Conservation (phyloP, 2,797 vertebrate species). For the Antennarius maculatus region DNA sequence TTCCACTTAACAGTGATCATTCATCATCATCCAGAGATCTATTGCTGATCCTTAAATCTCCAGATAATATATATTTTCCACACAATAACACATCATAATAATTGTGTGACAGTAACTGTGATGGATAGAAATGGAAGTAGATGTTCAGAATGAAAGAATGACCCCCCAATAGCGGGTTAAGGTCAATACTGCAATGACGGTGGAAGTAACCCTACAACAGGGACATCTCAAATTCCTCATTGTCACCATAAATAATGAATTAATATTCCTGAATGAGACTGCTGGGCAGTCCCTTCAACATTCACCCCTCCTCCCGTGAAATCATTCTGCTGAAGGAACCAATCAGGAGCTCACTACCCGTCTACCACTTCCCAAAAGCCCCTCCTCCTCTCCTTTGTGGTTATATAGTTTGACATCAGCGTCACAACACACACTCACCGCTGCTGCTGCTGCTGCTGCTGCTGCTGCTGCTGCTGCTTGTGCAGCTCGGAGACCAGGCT, state of each 20-base stretch:
- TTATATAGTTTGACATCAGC: slow-evolving; percentile 73
- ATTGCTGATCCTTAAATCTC: neutral
- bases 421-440: slow-evolving; percentile 57
- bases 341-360: slow-evolving; percentile 48
- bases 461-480: slow-evolving; percentile 13
- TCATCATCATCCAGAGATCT: slow-evolving; percentile 1
- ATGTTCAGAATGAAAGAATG: neutral
- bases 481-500: slow-evolving; percentile 42
- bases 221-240: slow-evolving; percentile 48
- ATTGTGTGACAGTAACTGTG: slow-evolving; percentile 1
- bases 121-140: neutral
- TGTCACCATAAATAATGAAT: slow-evolving; percentile 70
- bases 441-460: slow-evolving; percentile 23
- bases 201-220: neutral
- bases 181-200: neutral
- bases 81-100: neutral
- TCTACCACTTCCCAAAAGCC: slow-evolving; percentile 47
- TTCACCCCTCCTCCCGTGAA: slow-evolving; percentile 43
- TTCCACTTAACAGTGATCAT: slow-evolving; percentile 4
- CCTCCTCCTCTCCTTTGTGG: slow-evolving; percentile 62
- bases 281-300: slow-evolving; percentile 49
- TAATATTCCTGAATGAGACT: slow-evolving; percentile 65
- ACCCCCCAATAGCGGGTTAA: neutral
- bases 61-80: neutral
- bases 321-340: slow-evolving; percentile 58